These are phyloP conservation scores for Phyllopteryx taeniolatus DNA, from an alignment of 2,113 vertebrate species.

Conservation along the genomic window DNA sequence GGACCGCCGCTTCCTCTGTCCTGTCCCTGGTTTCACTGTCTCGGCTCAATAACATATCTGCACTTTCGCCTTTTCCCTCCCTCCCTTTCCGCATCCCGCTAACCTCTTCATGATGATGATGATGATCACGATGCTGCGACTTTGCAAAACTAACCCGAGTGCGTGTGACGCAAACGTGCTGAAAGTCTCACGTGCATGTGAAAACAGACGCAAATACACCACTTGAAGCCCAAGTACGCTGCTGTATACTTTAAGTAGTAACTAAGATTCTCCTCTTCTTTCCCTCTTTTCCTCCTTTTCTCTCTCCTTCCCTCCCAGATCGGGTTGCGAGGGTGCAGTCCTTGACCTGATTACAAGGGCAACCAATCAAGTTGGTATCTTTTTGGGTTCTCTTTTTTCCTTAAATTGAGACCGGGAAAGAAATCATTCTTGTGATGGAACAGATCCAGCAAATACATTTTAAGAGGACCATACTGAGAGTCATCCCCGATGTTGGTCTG, in stretches of 20 bases:
- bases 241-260: constrained; percentile 52
- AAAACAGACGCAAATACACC: constrained; percentile 18
- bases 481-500: neutral
- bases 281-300: constrained; percentile 19
- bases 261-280: constrained; percentile 47
- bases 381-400: constrained; percentile 19
- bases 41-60: neutral
- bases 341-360: constrained; percentile 72
- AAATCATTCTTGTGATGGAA: neutral
- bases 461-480: neutral
- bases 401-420: constrained; percentile 9
- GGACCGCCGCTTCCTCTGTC: neutral
- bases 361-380: constrained; percentile 68
- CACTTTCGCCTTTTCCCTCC: neutral
- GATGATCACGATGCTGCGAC: neutral
- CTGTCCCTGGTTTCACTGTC: neutral
- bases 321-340: constrained; percentile 71
- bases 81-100: no score
- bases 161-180: constrained; percentile 10
- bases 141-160: constrained; percentile 11
- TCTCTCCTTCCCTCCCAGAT: constrained; percentile 68
- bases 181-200: constrained; percentile 30
- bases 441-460: neutral
- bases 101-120: neutral
- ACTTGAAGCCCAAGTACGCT: neutral